Evolutionary conservation across 2,888 invertebrate genomes (phyloP), one percentile per base, ranked within the genome.

Genomic region (Xanthia icteritia): DNA sequence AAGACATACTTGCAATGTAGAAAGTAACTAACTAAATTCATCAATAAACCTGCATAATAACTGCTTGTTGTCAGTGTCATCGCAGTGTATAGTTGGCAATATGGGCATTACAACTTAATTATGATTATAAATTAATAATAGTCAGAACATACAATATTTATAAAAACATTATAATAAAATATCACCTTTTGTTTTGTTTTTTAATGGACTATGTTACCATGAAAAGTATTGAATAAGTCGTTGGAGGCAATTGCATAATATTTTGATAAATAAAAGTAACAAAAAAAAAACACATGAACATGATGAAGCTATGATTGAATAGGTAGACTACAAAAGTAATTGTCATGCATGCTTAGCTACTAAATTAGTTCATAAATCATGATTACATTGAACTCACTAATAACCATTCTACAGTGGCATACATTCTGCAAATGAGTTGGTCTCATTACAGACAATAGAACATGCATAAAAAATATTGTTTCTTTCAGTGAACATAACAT

Each of bases 201-300:
- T 60, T 27, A 67, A 58, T 60, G 23, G 23, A 73, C 36, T 45
- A 51, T n/a, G n/a, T 51, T n/a, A 64, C 65, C 9, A 54, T 42
- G n/a, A 76, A 51, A 42, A 56, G 56, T 17, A 42, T 45, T 70
- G 13, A 67, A 31, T 54, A 48, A 69, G 69, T 85, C 42, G 8
- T 76, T 69, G 86, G 83, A 82, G 61, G 83, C 83, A 66, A 69
- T 82, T 82, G 71, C 82, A 82, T 85, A 74, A 54, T 82, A 86
- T 72, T 61, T 15, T 36, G 11, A 51, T 56, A 68, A 68, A n/a
- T 23, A 6, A 42, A 61, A 27, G 3, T 45, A 68, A 67, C 65
- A 27, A 36, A 58, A 64, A 64, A 45, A 31, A 63, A 70, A 54
- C 66, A 36, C 15, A 68, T 63, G 31, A 64, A n/a, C 42, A 67